These are phyloP conservation scores for Pheosia tremula DNA, from an alignment of 2,888 invertebrate species.

Conservation along the genomic window DNA sequence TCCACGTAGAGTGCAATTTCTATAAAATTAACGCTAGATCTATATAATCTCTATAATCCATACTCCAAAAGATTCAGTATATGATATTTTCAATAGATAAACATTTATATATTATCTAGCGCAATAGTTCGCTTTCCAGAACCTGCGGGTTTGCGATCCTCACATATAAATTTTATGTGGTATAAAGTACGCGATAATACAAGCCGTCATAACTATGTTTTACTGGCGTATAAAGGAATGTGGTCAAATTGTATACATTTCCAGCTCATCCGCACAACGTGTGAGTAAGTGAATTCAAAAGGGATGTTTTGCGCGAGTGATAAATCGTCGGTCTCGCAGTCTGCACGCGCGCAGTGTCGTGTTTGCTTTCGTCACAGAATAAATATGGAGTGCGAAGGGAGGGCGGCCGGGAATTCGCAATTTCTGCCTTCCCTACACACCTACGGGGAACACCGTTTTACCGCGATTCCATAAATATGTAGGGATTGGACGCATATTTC, in stretches of 20 bases:
- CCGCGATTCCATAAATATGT: background rate
- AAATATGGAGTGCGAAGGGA: constrained; percentile 4
- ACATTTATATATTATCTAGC: too few species aligned
- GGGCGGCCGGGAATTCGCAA: background rate
- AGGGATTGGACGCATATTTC: background rate
- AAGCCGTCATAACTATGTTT: background rate
- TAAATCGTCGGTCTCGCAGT: background rate
- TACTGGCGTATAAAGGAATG: background rate
- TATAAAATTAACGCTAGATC: too few species aligned
- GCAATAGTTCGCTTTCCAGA: too few species aligned
- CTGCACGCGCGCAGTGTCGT: constrained; percentile 2
- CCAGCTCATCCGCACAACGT: background rate
- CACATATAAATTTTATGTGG: background rate
- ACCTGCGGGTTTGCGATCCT: too few species aligned
- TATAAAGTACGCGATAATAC: background rate
- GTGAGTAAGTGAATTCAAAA: background rate
- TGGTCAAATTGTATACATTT: background rate
- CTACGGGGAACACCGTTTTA: background rate
- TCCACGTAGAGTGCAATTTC: too few species aligned
- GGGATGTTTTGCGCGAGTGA: background rate
- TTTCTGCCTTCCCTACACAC: background rate
- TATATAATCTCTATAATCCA: too few species aligned
- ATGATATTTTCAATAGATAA: too few species aligned
- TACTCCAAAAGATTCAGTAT: too few species aligned
- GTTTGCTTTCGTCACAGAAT: constrained; percentile 6